Conservation (phyloP, 2,888 invertebrate genomes). For the Drosophila buzzatii region DNA sequence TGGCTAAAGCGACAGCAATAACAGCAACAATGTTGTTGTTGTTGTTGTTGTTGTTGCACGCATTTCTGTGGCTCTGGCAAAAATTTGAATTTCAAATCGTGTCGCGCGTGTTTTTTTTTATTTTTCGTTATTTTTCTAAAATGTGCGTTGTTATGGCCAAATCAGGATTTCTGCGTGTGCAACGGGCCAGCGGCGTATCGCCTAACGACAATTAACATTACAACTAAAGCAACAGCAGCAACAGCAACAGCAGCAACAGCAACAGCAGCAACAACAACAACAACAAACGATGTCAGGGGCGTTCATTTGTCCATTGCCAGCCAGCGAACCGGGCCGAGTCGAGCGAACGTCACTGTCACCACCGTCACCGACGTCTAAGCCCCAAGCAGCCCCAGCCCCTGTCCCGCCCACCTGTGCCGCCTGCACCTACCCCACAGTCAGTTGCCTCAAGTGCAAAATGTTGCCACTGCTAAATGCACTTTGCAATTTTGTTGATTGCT, state of each 20-base stretch:
- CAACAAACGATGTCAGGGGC: conserved; percentile 79
- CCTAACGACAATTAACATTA: conserved; percentile 76
- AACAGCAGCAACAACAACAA: conserved; percentile 47
- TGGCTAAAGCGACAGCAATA: conserved; percentile 52
- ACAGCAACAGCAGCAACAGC: conserved; percentile 13
- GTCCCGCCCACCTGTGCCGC: not conserved
- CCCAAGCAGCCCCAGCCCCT: conserved; percentile 18
- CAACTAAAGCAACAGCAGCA: conserved; percentile 52
- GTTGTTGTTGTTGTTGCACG: conserved; percentile 53
- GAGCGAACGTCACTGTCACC: conserved; percentile 76
- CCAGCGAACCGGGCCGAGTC: conserved; percentile 62
- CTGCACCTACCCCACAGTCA: conserved; percentile 12
- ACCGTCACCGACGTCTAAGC: conserved; percentile 55
- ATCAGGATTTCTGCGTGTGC: conserved; percentile 79
- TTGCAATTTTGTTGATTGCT: conserved; percentile 76
- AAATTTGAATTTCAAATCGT: conserved; percentile 79
- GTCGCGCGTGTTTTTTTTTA: conserved; percentile 36
- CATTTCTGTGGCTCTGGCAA: conserved; percentile 72
- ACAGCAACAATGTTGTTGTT: not conserved
- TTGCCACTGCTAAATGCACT: conserved; percentile 80
- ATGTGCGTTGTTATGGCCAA: conserved; percentile 80
- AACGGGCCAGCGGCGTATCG: conserved; percentile 51
- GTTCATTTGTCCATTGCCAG: conserved; percentile 80
- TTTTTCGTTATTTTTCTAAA: conserved; percentile 53
- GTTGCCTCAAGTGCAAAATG: conserved; percentile 69